phyloP scores from a whole-genome alignment of 2,888 invertebrate species.

The Epistrophella euchroma region DNA sequence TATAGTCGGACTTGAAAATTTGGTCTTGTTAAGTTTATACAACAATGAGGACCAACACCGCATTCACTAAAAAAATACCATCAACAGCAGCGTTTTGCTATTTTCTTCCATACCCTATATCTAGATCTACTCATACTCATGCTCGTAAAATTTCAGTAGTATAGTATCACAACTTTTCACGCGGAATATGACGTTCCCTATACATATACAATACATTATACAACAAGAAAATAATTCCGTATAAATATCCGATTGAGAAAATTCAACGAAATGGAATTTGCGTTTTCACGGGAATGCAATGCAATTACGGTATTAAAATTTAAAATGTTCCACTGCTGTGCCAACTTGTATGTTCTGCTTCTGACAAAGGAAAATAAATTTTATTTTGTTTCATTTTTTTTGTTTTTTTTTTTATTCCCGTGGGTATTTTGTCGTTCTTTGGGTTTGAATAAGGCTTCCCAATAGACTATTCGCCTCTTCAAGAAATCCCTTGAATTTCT shows the following conservation, averaged over 20 bases:
- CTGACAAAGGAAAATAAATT: slow-evolving; percentile 36
- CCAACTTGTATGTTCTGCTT: neutral
- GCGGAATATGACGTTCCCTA: slow-evolving; percentile 52
- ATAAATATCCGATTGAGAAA: slow-evolving; percentile 54
- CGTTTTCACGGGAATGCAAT: slow-evolving; percentile 29
- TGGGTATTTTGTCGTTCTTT: slow-evolving; percentile 14
- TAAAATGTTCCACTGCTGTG: slow-evolving; percentile 21
- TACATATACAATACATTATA: too few relatives aligned
- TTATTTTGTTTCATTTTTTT: neutral
- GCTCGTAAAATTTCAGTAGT: slow-evolving; percentile 40
- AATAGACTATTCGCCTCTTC: neutral
- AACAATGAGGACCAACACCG: neutral
- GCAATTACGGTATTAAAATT: slow-evolving; percentile 42
- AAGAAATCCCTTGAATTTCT: slow-evolving; percentile 32
- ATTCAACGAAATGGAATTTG: slow-evolving; percentile 54
- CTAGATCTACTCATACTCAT: neutral
- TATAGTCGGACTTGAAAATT: neutral
- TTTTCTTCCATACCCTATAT: neutral
- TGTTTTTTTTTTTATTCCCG: neutral
- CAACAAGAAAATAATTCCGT: slow-evolving; percentile 46
- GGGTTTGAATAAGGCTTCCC: neutral
- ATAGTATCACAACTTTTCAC: slow-evolving; percentile 42
- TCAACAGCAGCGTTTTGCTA: slow-evolving; percentile 6
- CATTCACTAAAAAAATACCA: slow-evolving; percentile 14
- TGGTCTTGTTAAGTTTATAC: neutral